Evolutionary conservation across 2,888 invertebrate genomes (phyloP).

Genomic region (Sarcophaga caerulescens): DNA sequence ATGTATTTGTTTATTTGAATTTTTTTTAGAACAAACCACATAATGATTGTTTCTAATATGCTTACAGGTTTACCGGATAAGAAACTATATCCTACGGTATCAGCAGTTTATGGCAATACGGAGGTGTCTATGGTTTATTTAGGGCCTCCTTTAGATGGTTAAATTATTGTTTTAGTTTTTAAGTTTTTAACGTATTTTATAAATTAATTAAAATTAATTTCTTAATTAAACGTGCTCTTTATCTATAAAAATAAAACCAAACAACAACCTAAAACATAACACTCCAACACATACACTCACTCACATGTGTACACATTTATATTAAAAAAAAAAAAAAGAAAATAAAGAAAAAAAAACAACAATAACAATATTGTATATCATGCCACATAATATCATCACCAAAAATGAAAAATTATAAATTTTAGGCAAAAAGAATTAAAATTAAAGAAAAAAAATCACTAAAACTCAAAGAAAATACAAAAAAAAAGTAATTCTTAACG

Average conservation of each 20-base stretch:
- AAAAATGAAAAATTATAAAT: background rate
- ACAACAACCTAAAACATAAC: background rate
- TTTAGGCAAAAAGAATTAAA: constrained; percentile 35
- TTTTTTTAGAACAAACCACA: background rate
- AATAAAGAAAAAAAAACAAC: constrained; percentile 7
- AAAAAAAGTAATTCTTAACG: constrained; percentile 5
- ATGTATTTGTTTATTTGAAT: constrained; percentile 25
- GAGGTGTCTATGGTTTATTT: constrained; percentile 99
- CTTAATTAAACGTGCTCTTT: constrained; percentile 13
- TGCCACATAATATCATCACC: constrained; percentile 15
- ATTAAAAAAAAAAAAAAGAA: constrained; percentile 17
- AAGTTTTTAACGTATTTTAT: constrained; percentile 48
- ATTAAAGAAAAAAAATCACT: constrained; percentile 19
- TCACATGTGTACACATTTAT: too few species aligned
- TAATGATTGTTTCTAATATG: constrained; percentile 13
- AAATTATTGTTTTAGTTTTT: constrained; percentile 77
- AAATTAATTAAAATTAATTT: constrained; percentile 19
- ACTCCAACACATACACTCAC: too few species aligned
- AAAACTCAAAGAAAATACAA: background rate
- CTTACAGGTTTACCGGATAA: constrained; percentile 92
- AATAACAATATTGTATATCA: constrained; percentile 47
- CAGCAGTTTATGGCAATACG: constrained; percentile 99
- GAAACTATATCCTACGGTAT: constrained; percentile 96
- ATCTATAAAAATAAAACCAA: constrained; percentile 24
- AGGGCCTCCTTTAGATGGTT: constrained; percentile 98